Evolutionary conservation across 2,113 vertebrate genomes (phyloP).

Genomic region (human (Homo sapiens)): DNA sequence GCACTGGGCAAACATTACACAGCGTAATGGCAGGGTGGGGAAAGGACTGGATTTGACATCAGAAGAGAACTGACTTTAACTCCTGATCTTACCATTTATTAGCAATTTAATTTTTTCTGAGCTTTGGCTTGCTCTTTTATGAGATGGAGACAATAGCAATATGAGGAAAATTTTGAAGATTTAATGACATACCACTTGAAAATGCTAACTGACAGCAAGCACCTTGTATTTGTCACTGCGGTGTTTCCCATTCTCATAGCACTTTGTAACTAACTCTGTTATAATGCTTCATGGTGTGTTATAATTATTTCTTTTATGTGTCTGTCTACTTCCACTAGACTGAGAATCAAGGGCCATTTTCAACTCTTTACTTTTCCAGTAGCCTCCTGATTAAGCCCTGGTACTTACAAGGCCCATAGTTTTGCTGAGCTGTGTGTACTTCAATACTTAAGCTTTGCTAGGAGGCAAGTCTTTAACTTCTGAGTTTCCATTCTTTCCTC

Average conservation of each 20-base stretch:
- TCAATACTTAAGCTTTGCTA: neutral
- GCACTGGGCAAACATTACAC: rapidly evolving
- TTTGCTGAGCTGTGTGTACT: neutral
- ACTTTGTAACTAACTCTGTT: neutral
- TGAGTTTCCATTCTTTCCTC: neutral
- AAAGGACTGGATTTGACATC: neutral
- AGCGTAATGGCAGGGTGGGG: neutral
- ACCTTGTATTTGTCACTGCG: neutral
- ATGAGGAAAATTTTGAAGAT: neutral
- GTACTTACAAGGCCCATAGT: neutral
- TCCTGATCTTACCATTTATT: neutral
- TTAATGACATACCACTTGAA: neutral
- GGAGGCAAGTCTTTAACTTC: neutral
- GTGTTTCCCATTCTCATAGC: neutral
- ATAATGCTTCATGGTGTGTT: neutral
- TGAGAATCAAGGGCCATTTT: neutral
- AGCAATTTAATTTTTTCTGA: neutral
- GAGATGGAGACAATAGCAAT: neutral
- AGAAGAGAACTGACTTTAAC: neutral
- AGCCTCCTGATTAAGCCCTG: rapidly evolving
- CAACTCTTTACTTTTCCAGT: neutral
- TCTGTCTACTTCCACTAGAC: neutral
- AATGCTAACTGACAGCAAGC: neutral
- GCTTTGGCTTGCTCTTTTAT: neutral
- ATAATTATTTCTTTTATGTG: neutral